Base-by-base conservation (phyloP, 2,888 invertebrate genomes). In the Bombylius discolor region DNA sequence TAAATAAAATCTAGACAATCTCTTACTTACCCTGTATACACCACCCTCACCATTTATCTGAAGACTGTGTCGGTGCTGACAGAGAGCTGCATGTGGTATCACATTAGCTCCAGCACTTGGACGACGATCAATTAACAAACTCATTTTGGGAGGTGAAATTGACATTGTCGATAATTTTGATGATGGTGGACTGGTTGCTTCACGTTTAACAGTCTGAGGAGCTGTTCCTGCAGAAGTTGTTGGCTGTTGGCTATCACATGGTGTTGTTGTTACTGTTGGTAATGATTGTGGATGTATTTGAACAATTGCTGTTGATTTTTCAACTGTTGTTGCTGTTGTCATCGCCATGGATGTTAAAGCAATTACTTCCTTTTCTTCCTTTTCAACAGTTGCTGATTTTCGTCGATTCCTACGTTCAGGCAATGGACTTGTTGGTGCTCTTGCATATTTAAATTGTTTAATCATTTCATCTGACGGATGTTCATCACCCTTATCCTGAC, bases 401-500 rank as follows among this genome's bases (percentile, higher is more conserved):
- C 58, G 54, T 52, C 57, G 45, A 11, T 58, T 23, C 39, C 9
- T 55, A 9, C 64, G 57, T 61, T 63, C 64, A 14, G 62, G 62
- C 32, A 61, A 55, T 6, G 61, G 63, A 56, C 64, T 61, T 5
- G 60, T 62, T 32, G 63, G 62, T 34, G 60, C 62, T 49, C 57
- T 56, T 6, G 58, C 49, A 56, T 60, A 63, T 52, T 61, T 60
- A 48, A 62, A 62, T 55, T 57, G 58, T 58, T 61, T 64, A 49
- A 60, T 57, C 53, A 59, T 62, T 7, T 75, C 69, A 52, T 71
- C 68, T 1, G 64, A 60, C 3, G 67, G 60, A 5, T 70, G 68
- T 11, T 74, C 74, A 48, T 64, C 62, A 12, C 47, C 45, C 39
- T 75, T 76, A 56, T 75, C 75, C 55, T 74, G 76, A 1, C 76